Conservation (phyloP, 1,140 invertebrate genomes). For the Ceratina australensis region DNA sequence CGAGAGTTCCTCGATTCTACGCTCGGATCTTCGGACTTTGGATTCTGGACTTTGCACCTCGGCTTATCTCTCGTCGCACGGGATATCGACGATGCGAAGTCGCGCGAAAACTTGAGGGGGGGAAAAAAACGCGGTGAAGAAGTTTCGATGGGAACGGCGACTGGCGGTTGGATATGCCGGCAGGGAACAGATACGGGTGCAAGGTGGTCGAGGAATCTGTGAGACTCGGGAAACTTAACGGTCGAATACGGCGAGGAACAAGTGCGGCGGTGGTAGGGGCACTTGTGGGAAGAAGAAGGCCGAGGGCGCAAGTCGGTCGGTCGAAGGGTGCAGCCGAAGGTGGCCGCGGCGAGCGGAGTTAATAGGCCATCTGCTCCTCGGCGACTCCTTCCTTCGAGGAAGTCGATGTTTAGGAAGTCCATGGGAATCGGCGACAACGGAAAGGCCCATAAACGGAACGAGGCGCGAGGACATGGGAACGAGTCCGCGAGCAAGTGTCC, state of each 20-base stretch:
- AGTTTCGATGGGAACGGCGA: background rate
- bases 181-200: background rate
- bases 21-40: too few relatives aligned
- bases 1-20: background rate
- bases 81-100: background rate
- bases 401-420: constrained; percentile 80
- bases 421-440: constrained; percentile 79
- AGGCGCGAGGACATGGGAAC: constrained; percentile 75
- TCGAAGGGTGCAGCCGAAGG: constrained; percentile 45
- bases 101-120: background rate
- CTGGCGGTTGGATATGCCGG: background rate
- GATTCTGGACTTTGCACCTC: too few relatives aligned
- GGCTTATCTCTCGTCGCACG: too few relatives aligned
- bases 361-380: constrained; percentile 77
- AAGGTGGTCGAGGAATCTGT: constrained; percentile 52
- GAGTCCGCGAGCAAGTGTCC: constrained; percentile 67
- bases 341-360: constrained; percentile 71
- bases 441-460: constrained; percentile 74
- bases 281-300: constrained; percentile 46
- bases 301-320: constrained; percentile 36
- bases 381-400: constrained; percentile 73
- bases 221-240: constrained; percentile 62
- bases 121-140: background rate
- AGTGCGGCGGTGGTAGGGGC: constrained; percentile 41
- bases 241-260: constrained; percentile 51